A percentile compares a stretch with the other conserved stretches of the same genome.
phyloP scores from a whole-genome alignment of 2,888 invertebrate genomes.

The Micoletzkya japonica region DNA sequence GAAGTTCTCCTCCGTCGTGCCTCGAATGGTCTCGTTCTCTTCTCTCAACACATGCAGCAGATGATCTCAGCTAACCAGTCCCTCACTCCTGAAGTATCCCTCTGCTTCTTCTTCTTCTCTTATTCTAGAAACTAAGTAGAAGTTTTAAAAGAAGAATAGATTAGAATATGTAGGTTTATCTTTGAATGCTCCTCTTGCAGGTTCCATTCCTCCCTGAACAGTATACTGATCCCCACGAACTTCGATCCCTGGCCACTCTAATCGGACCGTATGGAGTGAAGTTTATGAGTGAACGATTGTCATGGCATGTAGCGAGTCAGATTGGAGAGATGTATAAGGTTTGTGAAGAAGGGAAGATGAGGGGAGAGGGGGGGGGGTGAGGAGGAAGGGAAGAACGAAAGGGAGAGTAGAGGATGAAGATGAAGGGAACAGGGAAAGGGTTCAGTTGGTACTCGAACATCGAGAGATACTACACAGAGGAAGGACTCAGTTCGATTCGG shows the following conservation, averaged over 20 bases:
- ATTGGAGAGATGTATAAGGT: conserved; percentile 85
- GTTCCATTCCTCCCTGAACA: conserved; percentile 93
- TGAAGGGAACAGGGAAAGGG: neutral
- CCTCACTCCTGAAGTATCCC: conserved; percentile 5
- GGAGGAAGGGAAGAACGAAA: neutral
- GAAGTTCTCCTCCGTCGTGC: conserved; percentile 83
- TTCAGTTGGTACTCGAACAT: conserved; percentile 79
- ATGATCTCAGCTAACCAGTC: conserved; percentile 76
- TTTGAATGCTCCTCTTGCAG: neutral
- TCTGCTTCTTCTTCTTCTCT: neutral
- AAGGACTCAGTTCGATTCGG: conserved; percentile 95
- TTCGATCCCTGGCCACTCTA: conserved; percentile 83
- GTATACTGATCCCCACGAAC: conserved; percentile 67
- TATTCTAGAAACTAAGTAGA: neutral
- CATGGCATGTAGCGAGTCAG: conserved; percentile 98
- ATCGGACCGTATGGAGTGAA: conserved; percentile 99
- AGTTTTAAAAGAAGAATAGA: neutral
- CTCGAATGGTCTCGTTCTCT: conserved; percentile 92
- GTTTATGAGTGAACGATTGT: conserved; percentile 88
- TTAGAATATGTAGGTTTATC: neutral
- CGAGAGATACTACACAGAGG: conserved; percentile 87
- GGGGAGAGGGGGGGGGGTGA: neutral
- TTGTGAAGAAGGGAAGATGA: no score
- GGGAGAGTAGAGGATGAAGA: neutral
- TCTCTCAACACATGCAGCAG: conserved; percentile 91